Evolutionary conservation across 2,113 vertebrate genomes (phyloP).

Genomic region (Rana temporaria): DNA sequence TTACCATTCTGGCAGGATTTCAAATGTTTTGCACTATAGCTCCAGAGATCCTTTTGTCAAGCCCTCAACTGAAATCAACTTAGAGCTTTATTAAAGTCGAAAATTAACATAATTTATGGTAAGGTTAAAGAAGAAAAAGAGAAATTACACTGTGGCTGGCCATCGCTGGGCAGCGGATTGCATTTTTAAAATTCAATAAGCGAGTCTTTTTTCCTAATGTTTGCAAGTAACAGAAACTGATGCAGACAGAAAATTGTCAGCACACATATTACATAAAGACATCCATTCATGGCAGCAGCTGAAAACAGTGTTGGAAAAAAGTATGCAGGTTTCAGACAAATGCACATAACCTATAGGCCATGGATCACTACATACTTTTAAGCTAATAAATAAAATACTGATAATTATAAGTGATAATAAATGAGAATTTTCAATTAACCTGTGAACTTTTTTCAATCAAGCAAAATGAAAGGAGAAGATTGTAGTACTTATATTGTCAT

Average conservation of each 20-base stretch:
- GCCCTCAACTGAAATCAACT: conserved; percentile 25
- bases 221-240: neutral
- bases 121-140: conserved; percentile 12
- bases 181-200: neutral
- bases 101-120: conserved; percentile 40
- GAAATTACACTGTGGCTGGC: neutral
- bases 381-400: neutral
- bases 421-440: too few species aligned
- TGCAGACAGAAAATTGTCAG: conserved; percentile 4
- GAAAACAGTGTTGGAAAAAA: neutral
- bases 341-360: neutral
- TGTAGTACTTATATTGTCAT: too few species aligned
- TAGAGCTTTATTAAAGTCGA: conserved; percentile 4
- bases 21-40: conserved; percentile 5
- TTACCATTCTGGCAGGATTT: conserved; percentile 22
- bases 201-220: neutral
- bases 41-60: conserved; percentile 30
- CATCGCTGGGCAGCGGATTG: neutral
- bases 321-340: neutral
- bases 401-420: too few species aligned
- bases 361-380: neutral
- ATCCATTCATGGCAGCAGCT: neutral
- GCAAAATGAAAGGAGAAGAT: too few species aligned
- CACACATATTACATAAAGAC: conserved; percentile 17
- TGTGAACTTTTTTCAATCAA: too few species aligned